Evolutionary conservation across 2,888 invertebrate species (phyloP), one percentile per base, ranked within the genome.

Genomic region (Ornithoptera alexandrae): DNA sequence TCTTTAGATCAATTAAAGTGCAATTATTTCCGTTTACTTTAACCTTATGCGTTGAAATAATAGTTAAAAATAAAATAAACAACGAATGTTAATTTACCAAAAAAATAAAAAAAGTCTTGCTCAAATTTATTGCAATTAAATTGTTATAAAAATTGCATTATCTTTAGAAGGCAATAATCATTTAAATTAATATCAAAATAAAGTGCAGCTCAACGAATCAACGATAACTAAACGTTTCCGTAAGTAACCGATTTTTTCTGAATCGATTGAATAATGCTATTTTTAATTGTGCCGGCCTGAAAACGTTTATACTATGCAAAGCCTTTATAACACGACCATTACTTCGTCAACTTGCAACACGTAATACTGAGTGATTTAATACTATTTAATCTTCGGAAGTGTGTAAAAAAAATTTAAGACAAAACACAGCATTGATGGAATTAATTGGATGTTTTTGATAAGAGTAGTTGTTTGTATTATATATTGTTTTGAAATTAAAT

Each of bases 361-460:
- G 18, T 53, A 46, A 69, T 70, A 22, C 18, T 59, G 17, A 18
- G 57, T 36, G 22, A 62, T 59, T 65, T 60, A 68, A 70, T 39
- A 22, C 22, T 30, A 8, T 46, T 56, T 61, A 58, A 60, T 36
- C 64, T 87, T 67, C 86, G 95, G 95, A 67, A 95, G 95, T 95
- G 93, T 95, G 91, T 95, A 95, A 81, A 94, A 95, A 79, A 92
- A 89, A 73, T 89, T 93, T 78, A 94, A 94, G 75, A 84, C 79
- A 73, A 84, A 84, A 75, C 80, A 79, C 75, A 59, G 83, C 83
- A 78, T 72, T 79, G 73, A 85, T 15, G 84, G 67, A 80, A 80
- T 72, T 82, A 73, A 66, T 84, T 82, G 75, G 84, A 83, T 73
- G 78, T 79, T 75, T 77, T 77, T 73, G 68, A 63, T 56, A 53